Conservation (phyloP, 1,140 invertebrate species). For the Scaptomyza montana region DNA sequence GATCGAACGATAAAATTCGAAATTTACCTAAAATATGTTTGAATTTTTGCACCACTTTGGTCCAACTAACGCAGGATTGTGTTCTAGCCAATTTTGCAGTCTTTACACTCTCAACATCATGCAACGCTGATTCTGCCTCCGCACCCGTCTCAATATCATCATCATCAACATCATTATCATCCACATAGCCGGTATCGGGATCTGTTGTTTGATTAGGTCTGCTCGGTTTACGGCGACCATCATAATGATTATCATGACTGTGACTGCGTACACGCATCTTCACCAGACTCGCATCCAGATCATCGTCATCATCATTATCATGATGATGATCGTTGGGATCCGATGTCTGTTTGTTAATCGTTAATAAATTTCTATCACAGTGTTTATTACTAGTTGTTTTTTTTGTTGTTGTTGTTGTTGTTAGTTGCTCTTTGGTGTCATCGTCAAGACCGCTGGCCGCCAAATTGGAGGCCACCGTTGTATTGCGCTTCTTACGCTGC, state of each 20-base stretch:
- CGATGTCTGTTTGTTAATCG: conserved; percentile 28
- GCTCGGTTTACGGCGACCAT: conserved; percentile 21
- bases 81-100: conserved; percentile 70
- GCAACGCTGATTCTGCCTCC: conserved; percentile 39
- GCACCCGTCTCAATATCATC: conserved; percentile 55
- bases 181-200: conserved; percentile 19
- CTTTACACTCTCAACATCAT: conserved; percentile 60
- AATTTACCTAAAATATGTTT: conserved; percentile 80
- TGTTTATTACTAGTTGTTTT: conserved; percentile 34
- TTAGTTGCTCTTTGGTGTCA: conserved; percentile 63
- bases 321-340: conserved; percentile 19
- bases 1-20: background rate
- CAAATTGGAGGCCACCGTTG: conserved; percentile 72
- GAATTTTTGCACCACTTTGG: conserved; percentile 81
- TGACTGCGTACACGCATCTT: conserved; percentile 64
- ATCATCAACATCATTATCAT: conserved; percentile 24
- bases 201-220: conserved; percentile 15
- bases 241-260: conserved; percentile 70
- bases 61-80: conserved; percentile 82
- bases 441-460: conserved; percentile 63
- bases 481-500: conserved; percentile 76
- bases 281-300: conserved; percentile 12
- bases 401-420: conserved; percentile 38
- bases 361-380: conserved; percentile 45
- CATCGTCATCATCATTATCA: conserved; percentile 38